Percentiles rank a stretch among this genome's conserved stretches.
phyloP scores from a whole-genome alignment of 2,797 vertebrate genomes.

The Champsocephalus esox region DNA sequence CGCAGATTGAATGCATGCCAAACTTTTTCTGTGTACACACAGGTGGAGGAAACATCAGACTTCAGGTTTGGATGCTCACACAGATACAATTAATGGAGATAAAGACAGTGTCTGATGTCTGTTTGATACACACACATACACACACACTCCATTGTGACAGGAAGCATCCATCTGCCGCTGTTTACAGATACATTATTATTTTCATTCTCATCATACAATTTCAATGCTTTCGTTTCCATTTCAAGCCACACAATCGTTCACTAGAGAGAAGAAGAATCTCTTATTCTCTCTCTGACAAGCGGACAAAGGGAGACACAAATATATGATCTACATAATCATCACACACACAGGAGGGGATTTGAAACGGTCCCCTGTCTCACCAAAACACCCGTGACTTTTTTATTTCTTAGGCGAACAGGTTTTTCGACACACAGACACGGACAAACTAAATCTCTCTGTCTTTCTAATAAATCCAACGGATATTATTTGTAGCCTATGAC shows the following conservation, averaged over 20 bases:
- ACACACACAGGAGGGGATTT: slow-evolving; percentile 31
- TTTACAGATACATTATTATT: slow-evolving; percentile 73
- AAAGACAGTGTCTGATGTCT: slow-evolving; percentile 54
- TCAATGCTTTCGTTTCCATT: slow-evolving; percentile 69
- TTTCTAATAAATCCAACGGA: slow-evolving; percentile 35
- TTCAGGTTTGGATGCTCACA: slow-evolving; percentile 43
- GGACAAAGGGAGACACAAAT: slow-evolving; percentile 51
- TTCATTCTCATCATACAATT: slow-evolving; percentile 56
- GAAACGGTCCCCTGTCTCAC: slow-evolving; percentile 41
- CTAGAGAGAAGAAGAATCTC: slow-evolving; percentile 36
- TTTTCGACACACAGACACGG: slow-evolving; percentile 14
- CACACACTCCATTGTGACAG: slow-evolving; percentile 10
- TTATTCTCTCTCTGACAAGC: slow-evolving; percentile 36
- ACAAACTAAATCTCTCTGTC: slow-evolving; percentile 18
- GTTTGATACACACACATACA: not conserved
- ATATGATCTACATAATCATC: slow-evolving; percentile 52
- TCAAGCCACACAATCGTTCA: slow-evolving; percentile 53
- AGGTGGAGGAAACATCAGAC: slow-evolving; percentile 55
- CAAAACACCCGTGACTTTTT: slow-evolving; percentile 36
- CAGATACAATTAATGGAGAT: slow-evolving; percentile 62
- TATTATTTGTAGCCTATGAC: slow-evolving; percentile 57
- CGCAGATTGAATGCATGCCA: slow-evolving; percentile 58
- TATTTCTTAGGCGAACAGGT: slow-evolving; percentile 20
- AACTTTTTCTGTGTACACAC: slow-evolving; percentile 49
- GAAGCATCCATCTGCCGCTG: slow-evolving; percentile 29